Conservation (phyloP, 2,113 vertebrate species). For the Trogon melanurus region DNA sequence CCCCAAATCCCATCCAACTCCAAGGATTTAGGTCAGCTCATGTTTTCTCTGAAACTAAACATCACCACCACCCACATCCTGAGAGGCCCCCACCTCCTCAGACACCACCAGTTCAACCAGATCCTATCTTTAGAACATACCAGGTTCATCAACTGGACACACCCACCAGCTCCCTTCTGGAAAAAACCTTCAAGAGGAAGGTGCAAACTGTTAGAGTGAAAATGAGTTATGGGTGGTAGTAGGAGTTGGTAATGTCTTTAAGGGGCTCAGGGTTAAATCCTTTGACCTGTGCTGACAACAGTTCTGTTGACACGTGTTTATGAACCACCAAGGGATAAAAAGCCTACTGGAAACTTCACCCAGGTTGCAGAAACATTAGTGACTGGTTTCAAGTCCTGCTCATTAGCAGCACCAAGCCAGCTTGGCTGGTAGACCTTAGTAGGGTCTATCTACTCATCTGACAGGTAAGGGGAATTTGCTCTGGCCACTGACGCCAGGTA, state of each 20-base stretch:
- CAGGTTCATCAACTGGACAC: background rate
- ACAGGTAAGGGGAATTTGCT: background rate
- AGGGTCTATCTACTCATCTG: background rate
- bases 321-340: background rate
- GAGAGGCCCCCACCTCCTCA: background rate
- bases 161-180: background rate
- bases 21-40: background rate
- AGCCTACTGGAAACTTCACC: background rate
- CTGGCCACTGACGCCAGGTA: background rate
- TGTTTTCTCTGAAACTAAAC: background rate
- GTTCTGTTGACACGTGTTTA: background rate
- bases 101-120: background rate
- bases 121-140: background rate
- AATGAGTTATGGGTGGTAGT: background rate
- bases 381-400: background rate
- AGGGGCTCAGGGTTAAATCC: background rate
- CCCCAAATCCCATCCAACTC: background rate
- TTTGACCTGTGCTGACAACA: background rate
- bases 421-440: background rate
- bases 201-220: background rate
- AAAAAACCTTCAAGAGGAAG: background rate
- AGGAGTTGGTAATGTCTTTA: background rate
- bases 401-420: background rate
- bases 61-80: accelerated
- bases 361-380: background rate